Evolutionary conservation across 2,888 invertebrate genomes (phyloP), one percentile per base, ranked within the genome.

Genomic region (Hemistola chrysoprasaria): DNA sequence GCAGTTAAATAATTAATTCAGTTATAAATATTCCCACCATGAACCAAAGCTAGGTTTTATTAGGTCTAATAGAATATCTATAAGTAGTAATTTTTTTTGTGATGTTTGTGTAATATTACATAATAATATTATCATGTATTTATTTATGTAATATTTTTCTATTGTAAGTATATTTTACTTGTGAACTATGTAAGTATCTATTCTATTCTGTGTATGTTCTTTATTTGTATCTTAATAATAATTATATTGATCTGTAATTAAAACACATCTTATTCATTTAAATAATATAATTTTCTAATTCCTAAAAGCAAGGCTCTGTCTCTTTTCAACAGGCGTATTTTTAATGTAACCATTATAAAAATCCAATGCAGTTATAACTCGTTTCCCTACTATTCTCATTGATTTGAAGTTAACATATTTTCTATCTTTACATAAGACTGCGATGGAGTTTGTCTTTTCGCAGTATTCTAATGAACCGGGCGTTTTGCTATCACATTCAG

Each of bases 341-440:
- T 91, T 92, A 20, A 97, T 80, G 77, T 93, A 97, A 5, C 97
- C 97, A 88, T 97, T 97, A 76, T 92, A 92, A 86, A 98, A 98
- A 69, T 96, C 96, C 57, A 79, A 63, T 1, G 96, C 95, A 32
- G 90, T 91, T 92, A 97, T 95, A 59, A 91, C 84, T 71, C 91
- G 93, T 71, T 92, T 93, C 6, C 93, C 93, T 53, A 92, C 85
- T 42, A 96, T 75, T 62, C 92, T 90, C 39, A 97, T 54, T 56
- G 90, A 90, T 53, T 82, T 84, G 40, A 95, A 91, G 71, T 92
- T 91, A 44, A 97, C 78, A 82, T 91, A 93, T 53, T 82, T 90
- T 34, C 86, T 85, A 62, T 92, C 91, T 51, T 88, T 90, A 81
- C 96, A 96, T 38, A 90, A 81, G 21, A 96, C 90, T 66, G 90